Base-by-base conservation (phyloP, 1,140 invertebrate species). In the Papilio dardanus region DNA sequence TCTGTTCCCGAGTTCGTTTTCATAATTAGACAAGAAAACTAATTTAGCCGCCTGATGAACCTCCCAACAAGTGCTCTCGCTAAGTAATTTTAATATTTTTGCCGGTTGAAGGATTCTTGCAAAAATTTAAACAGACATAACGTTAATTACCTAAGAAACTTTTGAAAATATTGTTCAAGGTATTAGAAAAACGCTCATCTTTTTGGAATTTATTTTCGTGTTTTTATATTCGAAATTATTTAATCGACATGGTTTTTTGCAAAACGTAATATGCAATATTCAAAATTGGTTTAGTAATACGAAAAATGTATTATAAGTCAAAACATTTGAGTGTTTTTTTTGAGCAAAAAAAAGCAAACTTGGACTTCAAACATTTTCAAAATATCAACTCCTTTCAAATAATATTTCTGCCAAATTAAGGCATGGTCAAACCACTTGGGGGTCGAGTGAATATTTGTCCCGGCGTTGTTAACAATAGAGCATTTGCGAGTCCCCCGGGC, bases 11-110 rank as follows among this genome's bases (percentile, higher is more conserved):
- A 83, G 79, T 84, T 83, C 80, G 81, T 83, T 86, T 88, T 86
- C 80, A 84, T 85, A 84, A 85, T 83, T 85, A 88, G 85, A 82
- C 82, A 24, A 58, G 12, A 28, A 58, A 58, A 58, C 83, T 85
- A 88, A 86, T 86, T 88, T 85, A 73, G 81, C 81, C 76, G 82
- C 78, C 83, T 84, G 85, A 87, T 86, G 83, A 87, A 85, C 68
- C 80, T 76, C 78, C 81, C 78, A 79, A 79, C 80, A 79, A 79
- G 78, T 77, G 79, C 79, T 81, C 74, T 79, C 67, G 50, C 46
- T 66, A 68, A 71, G 46, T 71, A 16, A 74, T 35, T 19, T 71
- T 35, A 65, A 62, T 69, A 35, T 69, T 75, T 68, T 54, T 54
- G 46, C 65, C 28, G 65, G 54, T 50, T 54, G 19, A 54, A 54